A percentile compares a stretch with the other conserved stretches of the same genome.
Conservation (phyloP, 2,888 invertebrate genomes). For the Carpatolechia fugitivella region DNA sequence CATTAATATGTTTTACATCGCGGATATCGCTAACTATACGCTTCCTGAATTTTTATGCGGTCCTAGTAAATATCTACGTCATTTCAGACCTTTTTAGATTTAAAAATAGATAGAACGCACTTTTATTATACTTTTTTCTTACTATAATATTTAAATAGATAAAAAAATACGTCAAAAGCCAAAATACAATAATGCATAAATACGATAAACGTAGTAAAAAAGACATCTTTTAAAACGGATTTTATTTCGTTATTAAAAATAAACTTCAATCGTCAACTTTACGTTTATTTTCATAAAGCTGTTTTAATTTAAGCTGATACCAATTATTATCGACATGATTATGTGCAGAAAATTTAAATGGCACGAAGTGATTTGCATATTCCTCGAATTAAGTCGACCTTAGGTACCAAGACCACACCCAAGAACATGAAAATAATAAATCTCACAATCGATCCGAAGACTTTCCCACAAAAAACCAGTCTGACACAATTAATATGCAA, state of each 20-base stretch:
- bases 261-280: too few relatives aligned
- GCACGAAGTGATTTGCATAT: not conserved
- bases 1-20: conserved; percentile 26
- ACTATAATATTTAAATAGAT: too few relatives aligned
- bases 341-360: not conserved
- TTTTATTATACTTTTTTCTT: too few relatives aligned
- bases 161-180: too few relatives aligned
- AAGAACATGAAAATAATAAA: conserved; percentile 50
- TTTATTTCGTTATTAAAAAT: too few relatives aligned
- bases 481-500: conserved; percentile 62
- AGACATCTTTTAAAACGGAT: too few relatives aligned
- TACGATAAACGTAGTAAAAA: too few relatives aligned
- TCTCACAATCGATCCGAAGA: conserved; percentile 38
- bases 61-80: not conserved
- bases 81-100: too few relatives aligned
- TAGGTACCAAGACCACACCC: not conserved
- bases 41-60: conserved; percentile 33
- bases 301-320: too few relatives aligned
- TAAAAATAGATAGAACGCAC: not conserved
- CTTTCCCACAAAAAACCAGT: conserved; percentile 59
- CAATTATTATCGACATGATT: not conserved
- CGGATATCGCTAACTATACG: conserved; percentile 47
- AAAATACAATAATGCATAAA: too few relatives aligned
- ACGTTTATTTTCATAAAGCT: too few relatives aligned
- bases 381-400: not conserved